These are phyloP conservation scores for Babylonia areolata DNA, from an alignment of 1,140 invertebrate species.

Conservation along the genomic window DNA sequence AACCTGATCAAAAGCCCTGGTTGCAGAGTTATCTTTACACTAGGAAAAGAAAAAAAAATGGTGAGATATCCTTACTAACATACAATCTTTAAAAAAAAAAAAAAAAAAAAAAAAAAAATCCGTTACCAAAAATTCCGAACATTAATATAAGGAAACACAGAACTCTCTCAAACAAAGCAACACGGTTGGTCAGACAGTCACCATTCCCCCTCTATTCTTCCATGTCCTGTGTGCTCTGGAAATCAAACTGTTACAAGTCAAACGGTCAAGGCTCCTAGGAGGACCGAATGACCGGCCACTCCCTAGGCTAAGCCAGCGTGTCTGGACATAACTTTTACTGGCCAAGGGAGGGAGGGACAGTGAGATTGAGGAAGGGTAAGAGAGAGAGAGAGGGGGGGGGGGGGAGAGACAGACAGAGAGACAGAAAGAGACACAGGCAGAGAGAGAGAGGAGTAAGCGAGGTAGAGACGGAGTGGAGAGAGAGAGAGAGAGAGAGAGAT, in stretches of 20 bases:
- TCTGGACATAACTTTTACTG: neutral
- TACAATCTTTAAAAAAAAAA: neutral
- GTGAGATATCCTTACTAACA: neutral
- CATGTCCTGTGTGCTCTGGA: too few relatives aligned
- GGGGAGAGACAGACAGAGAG: neutral
- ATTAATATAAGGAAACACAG: neutral
- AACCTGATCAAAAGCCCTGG: too few relatives aligned
- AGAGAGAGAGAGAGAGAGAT: constrained; percentile 5
- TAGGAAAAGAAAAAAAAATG: too few relatives aligned
- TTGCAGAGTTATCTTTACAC: too few relatives aligned
- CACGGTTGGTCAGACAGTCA: too few relatives aligned
- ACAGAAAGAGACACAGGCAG: neutral
- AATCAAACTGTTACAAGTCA: neutral
- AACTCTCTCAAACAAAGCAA: neutral
- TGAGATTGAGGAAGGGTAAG: neutral
- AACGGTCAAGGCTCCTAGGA: neutral
- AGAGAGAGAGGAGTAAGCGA: neutral
- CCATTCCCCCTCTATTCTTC: too few relatives aligned
- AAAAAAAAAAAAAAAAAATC: neutral
- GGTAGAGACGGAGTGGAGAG: neutral
- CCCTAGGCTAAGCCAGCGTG: too few relatives aligned
- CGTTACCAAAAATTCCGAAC: neutral
- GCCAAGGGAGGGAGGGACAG: neutral
- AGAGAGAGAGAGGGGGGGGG: neutral
- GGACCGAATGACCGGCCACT: neutral